These are phyloP conservation scores for Ivindomyrus marchei DNA, from an alignment of 2,113 vertebrate genomes.

Conservation along the genomic window DNA sequence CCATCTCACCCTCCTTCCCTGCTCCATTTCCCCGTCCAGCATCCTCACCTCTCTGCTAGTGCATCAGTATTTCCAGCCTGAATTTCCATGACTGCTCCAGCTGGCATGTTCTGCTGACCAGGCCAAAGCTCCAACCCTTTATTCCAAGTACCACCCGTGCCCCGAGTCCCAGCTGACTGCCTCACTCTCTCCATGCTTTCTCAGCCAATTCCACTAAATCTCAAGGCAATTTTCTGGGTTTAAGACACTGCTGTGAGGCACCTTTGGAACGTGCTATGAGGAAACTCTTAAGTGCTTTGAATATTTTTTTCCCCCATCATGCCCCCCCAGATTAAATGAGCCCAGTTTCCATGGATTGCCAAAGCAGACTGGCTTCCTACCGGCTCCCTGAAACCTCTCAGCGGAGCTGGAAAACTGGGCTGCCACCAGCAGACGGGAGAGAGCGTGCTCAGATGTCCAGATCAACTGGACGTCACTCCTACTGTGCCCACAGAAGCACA, in stretches of 20 bases:
- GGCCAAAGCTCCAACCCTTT: not conserved
- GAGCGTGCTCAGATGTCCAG: slow-evolving; percentile 2
- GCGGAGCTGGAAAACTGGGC: slow-evolving; percentile 4
- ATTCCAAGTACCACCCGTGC: not conserved
- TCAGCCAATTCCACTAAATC: not conserved
- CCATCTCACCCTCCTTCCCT: not conserved
- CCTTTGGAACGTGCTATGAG: not conserved
- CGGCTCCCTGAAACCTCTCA: not conserved
- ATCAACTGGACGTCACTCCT: not conserved
- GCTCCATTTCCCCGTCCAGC: not conserved
- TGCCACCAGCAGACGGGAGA: not conserved
- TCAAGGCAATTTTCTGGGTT: not conserved
- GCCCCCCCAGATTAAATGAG: not conserved
- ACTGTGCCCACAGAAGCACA: not conserved
- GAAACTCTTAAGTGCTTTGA: not conserved
- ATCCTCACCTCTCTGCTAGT: not conserved
- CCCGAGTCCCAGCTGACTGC: not conserved
- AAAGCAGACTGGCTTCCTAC: slow-evolving; percentile 16
- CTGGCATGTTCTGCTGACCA: not conserved
- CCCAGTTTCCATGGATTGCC: not conserved
- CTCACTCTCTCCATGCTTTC: not conserved
- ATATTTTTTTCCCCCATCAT: not conserved
- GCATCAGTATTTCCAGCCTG: slow-evolving; percentile 2
- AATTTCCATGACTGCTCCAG: not conserved
- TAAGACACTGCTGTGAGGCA: not conserved